phyloP scores from a whole-genome alignment of 2,113 vertebrate species.

The Bubo scandiacus region DNA sequence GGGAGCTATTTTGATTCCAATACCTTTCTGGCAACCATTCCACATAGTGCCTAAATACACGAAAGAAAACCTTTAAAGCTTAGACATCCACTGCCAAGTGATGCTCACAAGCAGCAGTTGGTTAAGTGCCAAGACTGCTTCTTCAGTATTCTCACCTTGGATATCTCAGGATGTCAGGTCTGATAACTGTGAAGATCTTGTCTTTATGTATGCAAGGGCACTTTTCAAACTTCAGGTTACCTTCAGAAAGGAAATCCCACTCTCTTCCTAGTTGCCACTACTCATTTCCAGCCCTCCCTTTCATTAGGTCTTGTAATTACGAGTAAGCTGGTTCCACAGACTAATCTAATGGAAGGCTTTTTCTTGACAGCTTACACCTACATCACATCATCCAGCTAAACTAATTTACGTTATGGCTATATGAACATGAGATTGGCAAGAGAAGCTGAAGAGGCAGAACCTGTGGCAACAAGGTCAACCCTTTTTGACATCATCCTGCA shows the following conservation, averaged over 20 bases:
- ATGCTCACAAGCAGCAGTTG: background rate
- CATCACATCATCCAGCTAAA: background rate
- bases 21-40: background rate
- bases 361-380: background rate
- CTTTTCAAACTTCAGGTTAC: background rate
- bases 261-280: background rate
- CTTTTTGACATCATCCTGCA: background rate
- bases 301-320: background rate
- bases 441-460: background rate
- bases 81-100: background rate
- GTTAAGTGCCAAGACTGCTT: background rate
- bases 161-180: background rate
- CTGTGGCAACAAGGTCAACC: background rate
- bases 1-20: background rate
- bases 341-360: background rate
- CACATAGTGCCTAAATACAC: background rate
- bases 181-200: background rate
- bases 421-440: background rate
- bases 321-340: background rate
- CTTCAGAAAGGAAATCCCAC: background rate
- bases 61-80: background rate
- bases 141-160: background rate
- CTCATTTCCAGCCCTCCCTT: background rate
- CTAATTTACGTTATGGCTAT: background rate
- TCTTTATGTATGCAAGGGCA: background rate